Percentiles rank a stretch among this genome's conserved stretches.
These are phyloP conservation scores for Aphidius colemani DNA, from an alignment of 2,888 invertebrate genomes.

Conservation along the genomic window DNA sequence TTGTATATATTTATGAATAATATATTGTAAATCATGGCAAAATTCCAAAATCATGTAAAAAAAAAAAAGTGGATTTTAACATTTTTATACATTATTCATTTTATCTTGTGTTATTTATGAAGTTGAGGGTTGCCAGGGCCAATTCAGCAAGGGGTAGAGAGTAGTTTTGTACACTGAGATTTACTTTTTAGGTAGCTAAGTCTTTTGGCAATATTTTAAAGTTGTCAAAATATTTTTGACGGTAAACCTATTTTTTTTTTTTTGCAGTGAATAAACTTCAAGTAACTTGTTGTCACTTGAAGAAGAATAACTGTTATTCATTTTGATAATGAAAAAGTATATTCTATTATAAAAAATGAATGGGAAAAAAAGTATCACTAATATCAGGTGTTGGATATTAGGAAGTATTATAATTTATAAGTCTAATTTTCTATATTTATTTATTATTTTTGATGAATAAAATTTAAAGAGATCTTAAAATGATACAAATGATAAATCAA, in stretches of 20 bases:
- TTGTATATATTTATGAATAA: background rate
- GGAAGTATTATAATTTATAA: too few relatives aligned
- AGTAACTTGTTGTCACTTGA: background rate
- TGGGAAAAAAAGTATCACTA: too few relatives aligned
- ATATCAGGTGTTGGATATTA: too few relatives aligned
- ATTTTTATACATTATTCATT: slow-evolving; percentile 35
- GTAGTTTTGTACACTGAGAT: slow-evolving; percentile 21
- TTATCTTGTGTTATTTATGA: slow-evolving; percentile 25
- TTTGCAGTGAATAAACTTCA: background rate
- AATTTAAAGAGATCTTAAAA: too few relatives aligned
- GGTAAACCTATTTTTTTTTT: background rate
- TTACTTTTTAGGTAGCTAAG: slow-evolving; percentile 1
- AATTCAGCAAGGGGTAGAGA: slow-evolving; percentile 6
- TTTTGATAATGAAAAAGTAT: too few relatives aligned
- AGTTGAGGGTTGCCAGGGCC: slow-evolving; percentile 7
- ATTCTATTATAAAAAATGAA: too few relatives aligned
- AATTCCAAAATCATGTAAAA: slow-evolving; percentile 30
- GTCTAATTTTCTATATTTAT: too few relatives aligned
- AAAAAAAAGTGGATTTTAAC: slow-evolving; percentile 13
- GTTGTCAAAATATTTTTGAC: too few relatives aligned
- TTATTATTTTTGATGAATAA: too few relatives aligned
- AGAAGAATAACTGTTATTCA: background rate
- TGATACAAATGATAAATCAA: too few relatives aligned
- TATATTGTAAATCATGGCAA: slow-evolving; percentile 30
- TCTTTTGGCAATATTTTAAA: too few relatives aligned